Conservation (phyloP, 1,140 invertebrate genomes). For the Pararge aegeria region DNA sequence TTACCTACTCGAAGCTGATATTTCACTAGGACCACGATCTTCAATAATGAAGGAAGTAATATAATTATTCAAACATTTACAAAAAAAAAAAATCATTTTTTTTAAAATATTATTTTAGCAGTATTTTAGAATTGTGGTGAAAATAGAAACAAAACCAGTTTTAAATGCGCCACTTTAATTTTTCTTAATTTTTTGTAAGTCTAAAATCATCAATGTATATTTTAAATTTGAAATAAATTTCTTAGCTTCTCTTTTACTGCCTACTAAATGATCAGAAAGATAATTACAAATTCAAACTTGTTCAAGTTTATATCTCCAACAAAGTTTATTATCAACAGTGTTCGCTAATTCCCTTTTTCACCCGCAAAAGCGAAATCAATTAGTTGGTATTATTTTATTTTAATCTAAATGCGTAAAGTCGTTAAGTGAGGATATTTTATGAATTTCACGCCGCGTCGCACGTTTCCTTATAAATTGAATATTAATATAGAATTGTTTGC, state of each 20-base stretch:
- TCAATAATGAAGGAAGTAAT: too few species aligned
- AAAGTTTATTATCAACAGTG: background rate
- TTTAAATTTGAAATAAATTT: background rate
- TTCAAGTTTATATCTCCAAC: background rate
- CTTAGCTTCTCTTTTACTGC: background rate
- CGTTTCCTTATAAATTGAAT: constrained; percentile 8
- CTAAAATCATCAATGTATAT: too few species aligned
- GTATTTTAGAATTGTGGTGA: too few species aligned
- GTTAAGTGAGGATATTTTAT: constrained; percentile 3
- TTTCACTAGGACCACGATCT: too few species aligned
- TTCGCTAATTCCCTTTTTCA: background rate
- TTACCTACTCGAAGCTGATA: too few species aligned
- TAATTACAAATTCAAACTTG: constrained; percentile 5
- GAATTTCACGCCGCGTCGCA: background rate
- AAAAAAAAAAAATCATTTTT: too few species aligned
- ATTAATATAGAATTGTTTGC: constrained; percentile 8
- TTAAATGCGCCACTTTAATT: too few species aligned
- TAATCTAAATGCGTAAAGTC: constrained; percentile 9
- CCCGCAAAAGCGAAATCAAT: constrained; percentile 1
- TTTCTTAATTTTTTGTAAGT: too few species aligned
- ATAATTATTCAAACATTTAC: too few species aligned
- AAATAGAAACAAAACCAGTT: too few species aligned
- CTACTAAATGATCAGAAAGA: background rate
- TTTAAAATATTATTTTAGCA: too few species aligned
- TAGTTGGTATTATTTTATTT: constrained; percentile 6